Conservation (phyloP, 2,888 invertebrate species). For the Calameuta idolon region DNA sequence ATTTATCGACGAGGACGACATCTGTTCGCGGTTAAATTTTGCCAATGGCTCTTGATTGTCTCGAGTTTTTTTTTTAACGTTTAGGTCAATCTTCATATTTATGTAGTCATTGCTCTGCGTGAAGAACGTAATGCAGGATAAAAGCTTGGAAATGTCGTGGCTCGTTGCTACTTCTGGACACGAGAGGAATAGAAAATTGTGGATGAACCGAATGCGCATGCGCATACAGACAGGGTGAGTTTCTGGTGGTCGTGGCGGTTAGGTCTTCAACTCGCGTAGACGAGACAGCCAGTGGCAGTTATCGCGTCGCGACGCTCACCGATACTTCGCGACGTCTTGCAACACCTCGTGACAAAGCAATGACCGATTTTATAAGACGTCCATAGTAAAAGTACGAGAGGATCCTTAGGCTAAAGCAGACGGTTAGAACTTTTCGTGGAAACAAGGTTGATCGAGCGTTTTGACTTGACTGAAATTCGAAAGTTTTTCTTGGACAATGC, state of each 20-base stretch:
- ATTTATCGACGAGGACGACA: neutral
- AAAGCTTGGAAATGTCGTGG: constrained; percentile 7
- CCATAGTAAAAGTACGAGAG: neutral
- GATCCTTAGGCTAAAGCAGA: neutral
- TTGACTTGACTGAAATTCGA: neutral
- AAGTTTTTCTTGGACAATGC: neutral
- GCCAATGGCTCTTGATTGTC: neutral
- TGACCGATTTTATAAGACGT: neutral
- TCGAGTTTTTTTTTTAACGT: neutral
- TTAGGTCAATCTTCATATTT: neutral
- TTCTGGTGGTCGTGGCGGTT: constrained; percentile 54
- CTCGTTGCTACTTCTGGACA: constrained; percentile 8
- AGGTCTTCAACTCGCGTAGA: constrained; percentile 62
- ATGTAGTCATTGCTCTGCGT: neutral
- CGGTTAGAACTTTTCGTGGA: neutral
- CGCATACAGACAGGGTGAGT: constrained; percentile 23
- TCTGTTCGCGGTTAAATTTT: neutral
- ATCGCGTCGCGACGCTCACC: neutral
- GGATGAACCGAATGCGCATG: constrained; percentile 40
- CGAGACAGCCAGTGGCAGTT: constrained; percentile 32
- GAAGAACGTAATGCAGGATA: neutral
- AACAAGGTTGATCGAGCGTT: neutral
- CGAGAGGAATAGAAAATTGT: constrained; percentile 6
- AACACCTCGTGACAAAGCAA: neutral
- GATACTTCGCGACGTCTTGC: neutral